Conservation (phyloP, 1,140 invertebrate species). For the Brachionus paranguensis region DNA sequence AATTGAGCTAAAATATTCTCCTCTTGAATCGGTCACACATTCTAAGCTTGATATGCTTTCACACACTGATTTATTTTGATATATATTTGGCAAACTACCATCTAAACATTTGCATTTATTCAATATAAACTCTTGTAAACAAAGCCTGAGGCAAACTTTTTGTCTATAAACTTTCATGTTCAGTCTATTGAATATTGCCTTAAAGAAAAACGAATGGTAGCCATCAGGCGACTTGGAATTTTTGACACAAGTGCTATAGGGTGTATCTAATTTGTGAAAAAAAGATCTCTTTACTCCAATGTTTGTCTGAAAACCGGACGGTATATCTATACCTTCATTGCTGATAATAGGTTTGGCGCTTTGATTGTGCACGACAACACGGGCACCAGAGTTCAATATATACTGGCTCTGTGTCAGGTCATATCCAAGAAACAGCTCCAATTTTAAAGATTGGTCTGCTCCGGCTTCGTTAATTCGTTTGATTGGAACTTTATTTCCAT, state of each 20-base stretch:
- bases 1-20: constrained; percentile 8
- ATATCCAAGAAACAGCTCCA: constrained; percentile 25
- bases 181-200: background rate
- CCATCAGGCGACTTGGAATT: background rate
- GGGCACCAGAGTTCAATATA: constrained; percentile 1
- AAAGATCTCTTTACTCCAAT: constrained; percentile 15
- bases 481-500: constrained; percentile 8
- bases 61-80: background rate
- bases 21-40: background rate
- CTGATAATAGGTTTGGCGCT: background rate
- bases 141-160: constrained; percentile 27
- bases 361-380: constrained; percentile 33
- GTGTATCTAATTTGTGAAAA: background rate
- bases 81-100: constrained; percentile 37
- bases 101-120: constrained; percentile 14
- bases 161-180: constrained; percentile 21
- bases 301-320: constrained; percentile 26
- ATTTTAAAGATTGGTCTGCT: constrained; percentile 18
- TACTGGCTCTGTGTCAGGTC: constrained; percentile 26
- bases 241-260: constrained; percentile 12
- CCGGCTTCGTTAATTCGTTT: constrained; percentile 28
- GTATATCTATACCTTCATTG: constrained; percentile 23
- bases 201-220: background rate
- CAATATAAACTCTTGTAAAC: constrained; percentile 27
- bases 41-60: background rate